Percentiles rank a stretch among this genome's conserved stretches.
These are phyloP conservation scores for Passer domesticus DNA, from an alignment of 2,113 vertebrate genomes.

Conservation along the genomic window DNA sequence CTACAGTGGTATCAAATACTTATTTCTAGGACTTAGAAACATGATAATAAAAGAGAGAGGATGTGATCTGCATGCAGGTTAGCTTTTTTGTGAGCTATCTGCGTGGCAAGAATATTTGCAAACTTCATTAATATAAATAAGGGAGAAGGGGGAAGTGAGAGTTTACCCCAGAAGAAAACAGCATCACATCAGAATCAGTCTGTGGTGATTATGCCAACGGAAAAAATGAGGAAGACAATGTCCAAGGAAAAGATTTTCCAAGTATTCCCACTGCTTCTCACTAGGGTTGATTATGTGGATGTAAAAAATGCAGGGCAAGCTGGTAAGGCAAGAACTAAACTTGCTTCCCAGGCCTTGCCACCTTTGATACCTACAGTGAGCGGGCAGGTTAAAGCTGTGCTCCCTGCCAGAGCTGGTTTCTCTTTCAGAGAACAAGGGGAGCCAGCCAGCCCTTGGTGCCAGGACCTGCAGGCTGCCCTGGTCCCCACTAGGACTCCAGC, in stretches of 20 bases:
- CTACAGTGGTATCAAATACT: conserved; percentile 42
- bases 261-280: neutral
- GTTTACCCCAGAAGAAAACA: conserved; percentile 10
- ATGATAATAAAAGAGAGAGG: neutral
- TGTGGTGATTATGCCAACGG: neutral
- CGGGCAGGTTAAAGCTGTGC: neutral
- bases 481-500: conserved; percentile 82
- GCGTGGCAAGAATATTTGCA: conserved; percentile 11
- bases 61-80: conserved; percentile 49
- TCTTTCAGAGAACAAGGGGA: neutral
- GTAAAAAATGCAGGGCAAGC: neutral
- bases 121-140: conserved; percentile 19
- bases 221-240: neutral
- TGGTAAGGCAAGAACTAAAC: neutral
- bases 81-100: conserved; percentile 35
- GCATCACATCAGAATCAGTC: neutral
- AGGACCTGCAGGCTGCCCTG: neutral
- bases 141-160: neutral
- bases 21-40: conserved; percentile 47
- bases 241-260: neutral
- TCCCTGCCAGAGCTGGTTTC: neutral
- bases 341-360: neutral
- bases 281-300: neutral
- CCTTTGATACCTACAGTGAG: neutral
- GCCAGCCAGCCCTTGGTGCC: neutral